A percentile compares a stretch with the other conserved stretches of the same genome.
phyloP scores from a whole-genome alignment of 2,113 vertebrate species.

The Hippocampus barbouri region DNA sequence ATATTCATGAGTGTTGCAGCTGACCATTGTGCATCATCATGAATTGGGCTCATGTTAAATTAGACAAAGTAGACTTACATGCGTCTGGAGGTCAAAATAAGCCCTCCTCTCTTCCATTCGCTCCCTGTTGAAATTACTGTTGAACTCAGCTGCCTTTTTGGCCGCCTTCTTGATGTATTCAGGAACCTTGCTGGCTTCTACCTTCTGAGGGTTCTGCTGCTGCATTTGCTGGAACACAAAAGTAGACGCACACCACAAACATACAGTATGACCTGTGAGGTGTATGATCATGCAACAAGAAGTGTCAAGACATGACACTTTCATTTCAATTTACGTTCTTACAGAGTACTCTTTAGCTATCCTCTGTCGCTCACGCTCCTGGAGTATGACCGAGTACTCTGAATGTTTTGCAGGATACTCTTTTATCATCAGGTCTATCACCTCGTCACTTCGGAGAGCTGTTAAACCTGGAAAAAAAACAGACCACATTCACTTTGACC shows the following conservation, averaged over 20 bases:
- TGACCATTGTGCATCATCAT: neutral
- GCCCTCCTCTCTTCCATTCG: constrained; percentile 97
- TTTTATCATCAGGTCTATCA: constrained; percentile 98
- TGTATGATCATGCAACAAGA: neutral
- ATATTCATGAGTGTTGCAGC: neutral
- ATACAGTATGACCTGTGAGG: neutral
- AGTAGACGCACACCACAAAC: neutral
- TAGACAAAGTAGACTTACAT: constrained; percentile 71
- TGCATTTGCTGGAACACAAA: constrained; percentile 88
- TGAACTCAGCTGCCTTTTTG: constrained; percentile 95
- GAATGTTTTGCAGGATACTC: constrained; percentile 95
- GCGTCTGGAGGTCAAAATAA: constrained; percentile 97
- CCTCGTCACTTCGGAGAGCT: constrained; percentile 94
- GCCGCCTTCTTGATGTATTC: constrained; percentile 99
- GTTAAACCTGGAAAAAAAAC: constrained; percentile 80
- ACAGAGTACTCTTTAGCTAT: constrained; percentile 98
- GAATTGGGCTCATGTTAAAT: neutral
- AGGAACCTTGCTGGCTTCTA: constrained; percentile 96
- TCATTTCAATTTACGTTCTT: constrained; percentile 60
- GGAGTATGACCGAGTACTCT: constrained; percentile 94
- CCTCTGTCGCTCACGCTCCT: constrained; percentile 91
- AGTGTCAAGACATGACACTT: neutral
- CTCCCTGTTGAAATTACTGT: constrained; percentile 94
- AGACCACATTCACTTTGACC: neutral
- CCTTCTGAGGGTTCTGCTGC: constrained; percentile 94